Evolutionary conservation across 2,113 vertebrate genomes (phyloP), one percentile per base, ranked within the genome.

Genomic region (Aegypius monachus): DNA sequence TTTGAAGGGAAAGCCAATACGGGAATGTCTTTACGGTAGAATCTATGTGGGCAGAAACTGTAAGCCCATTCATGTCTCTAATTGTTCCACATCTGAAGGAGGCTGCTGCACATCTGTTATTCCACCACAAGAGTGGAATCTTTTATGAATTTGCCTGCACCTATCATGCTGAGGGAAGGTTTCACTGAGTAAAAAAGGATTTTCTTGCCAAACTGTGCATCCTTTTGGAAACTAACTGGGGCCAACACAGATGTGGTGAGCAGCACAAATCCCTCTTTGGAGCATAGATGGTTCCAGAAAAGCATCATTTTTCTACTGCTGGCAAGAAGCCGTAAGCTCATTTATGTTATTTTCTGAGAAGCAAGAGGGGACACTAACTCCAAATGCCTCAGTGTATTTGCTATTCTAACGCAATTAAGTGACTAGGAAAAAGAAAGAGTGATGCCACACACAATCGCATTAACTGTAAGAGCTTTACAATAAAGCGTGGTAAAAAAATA

Each of bases 191-290:
- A 62, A 71, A 94, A 90, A 89, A 77, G 18, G 6, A 36, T 53
- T 84, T 88, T 81, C 80, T 95, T 95, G 86, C 97, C 95, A 94
- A 95, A 91, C 4, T 58, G 78, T 95, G 81, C 52, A 93, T 95
- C 94, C 78, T 97, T 96, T 93, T 94, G 96, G 95, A 97, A 97
- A 97, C 58, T 95, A 93, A 91, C 68, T 66, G 58, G 9, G 45
- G 94, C 97, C 96, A 96, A 93, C 62, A 75, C 95, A 97, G 93
- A 95, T 95, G 93, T 97, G 84, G 90, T 66, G 53, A 97, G 74
- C 66, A 87, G 81, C 58, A 91, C 56, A 96, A 93, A 95, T 93
- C 91, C 58, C 66, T 93, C 62, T 93, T 95, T 93, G 94, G 93
- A 96, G 77, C 73, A 80, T 26, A 85, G 58, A 20, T 21, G 18